Evolutionary conservation across 2,888 invertebrate species (phyloP).

Genomic region (Gymnocheta viridis): DNA sequence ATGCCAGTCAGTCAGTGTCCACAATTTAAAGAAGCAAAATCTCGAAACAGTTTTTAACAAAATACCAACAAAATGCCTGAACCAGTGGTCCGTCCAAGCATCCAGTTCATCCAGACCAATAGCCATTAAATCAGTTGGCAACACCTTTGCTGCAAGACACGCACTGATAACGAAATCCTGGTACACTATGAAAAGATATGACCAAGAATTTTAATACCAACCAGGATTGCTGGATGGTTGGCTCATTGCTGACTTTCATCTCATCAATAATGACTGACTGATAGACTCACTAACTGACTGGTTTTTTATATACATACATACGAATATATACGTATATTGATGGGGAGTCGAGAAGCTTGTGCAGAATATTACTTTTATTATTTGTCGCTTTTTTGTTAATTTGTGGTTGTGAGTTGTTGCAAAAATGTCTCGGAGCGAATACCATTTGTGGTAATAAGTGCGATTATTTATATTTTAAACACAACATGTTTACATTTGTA

Average conservation of each 20-base stretch:
- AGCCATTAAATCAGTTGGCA: slow-evolving; percentile 74
- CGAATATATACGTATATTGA: slow-evolving; percentile 5
- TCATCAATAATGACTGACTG: slow-evolving; percentile 48
- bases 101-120: slow-evolving; percentile 32
- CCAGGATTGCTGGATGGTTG: slow-evolving; percentile 43
- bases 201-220: slow-evolving; percentile 36
- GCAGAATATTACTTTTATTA: slow-evolving; percentile 38
- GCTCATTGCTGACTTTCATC: slow-evolving; percentile 36
- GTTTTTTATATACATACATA: background rate
- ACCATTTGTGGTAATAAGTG: slow-evolving; percentile 75
- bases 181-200: slow-evolving; percentile 56
- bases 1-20: slow-evolving; percentile 57
- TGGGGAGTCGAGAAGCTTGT: slow-evolving; percentile 24
- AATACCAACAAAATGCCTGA: slow-evolving; percentile 32
- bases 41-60: background rate
- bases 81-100: slow-evolving; percentile 22
- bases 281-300: slow-evolving; percentile 17
- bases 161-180: slow-evolving; percentile 74
- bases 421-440: slow-evolving; percentile 52
- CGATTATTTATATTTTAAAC: slow-evolving; percentile 81
- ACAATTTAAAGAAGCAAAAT: slow-evolving; percentile 16
- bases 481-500: slow-evolving; percentile 81
- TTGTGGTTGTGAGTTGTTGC: slow-evolving; percentile 23
- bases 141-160: slow-evolving; percentile 80
- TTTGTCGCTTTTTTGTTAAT: background rate